Evolutionary conservation across 2,797 vertebrate genomes (phyloP), one percentile per base, ranked within the genome.

Genomic region (Amblyraja radiata): DNA sequence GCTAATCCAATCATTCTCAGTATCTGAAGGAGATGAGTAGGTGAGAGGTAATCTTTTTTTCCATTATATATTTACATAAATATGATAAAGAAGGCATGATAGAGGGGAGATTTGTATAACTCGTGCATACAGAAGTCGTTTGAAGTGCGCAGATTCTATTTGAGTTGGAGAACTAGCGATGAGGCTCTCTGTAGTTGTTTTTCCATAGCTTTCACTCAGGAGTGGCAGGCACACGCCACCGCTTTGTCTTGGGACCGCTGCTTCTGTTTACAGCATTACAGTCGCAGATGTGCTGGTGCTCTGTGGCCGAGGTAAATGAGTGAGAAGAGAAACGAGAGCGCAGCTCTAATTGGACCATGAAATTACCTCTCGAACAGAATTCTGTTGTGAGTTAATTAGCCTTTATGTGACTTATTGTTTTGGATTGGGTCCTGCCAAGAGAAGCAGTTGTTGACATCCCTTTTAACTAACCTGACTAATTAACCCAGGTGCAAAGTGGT

Each of bases 401-500:
- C 14, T 68, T 68, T 68, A 88, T 68, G 84, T 88, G 84, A 68
- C 63, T 88, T 88, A 88, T 10, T 88, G 84, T 88, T 88, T 68
- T 88, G 84, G 84, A 68, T 36, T 23, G 63, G 84, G 63, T 21
- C 84, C 8, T 77, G 91, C 73, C 71, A 58, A 77, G n/a, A 93
- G 76, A 54, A 77, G 91, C 71, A 54, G 71, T 93, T 93, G 91
- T 93, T 93, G 73, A 77, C 91, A 93, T 76, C 28, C 76, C 91
- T 58, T 79, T 93, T 93, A 93, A 23, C 91, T 74, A 93, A 79
- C 76, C 73, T 76, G 39, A 58, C 58, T 93, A 93, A 93, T 93
- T 93, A 93, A 73, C 74, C 11, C 58, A 58, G 54, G 39, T 79
- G n/a, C 39, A 58, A n/a, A 36, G 58, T 0, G 3, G 84, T 16